Conservation (phyloP, 2,797 vertebrate genomes). For the Centroberyx gerrardi region DNA sequence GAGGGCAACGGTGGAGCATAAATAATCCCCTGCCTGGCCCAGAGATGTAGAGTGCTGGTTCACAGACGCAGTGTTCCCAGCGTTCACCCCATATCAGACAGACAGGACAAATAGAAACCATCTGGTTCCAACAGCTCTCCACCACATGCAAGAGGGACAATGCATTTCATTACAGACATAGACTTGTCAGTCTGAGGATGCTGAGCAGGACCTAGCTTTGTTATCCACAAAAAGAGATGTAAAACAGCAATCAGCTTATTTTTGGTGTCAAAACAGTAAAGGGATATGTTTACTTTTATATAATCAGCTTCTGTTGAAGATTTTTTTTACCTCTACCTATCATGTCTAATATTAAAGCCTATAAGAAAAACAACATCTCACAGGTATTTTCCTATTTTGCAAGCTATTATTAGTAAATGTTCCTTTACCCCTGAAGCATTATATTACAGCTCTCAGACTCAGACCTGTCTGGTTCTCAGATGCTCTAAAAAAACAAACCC, state of each 20-base stretch:
- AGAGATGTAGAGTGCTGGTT: constrained; percentile 65
- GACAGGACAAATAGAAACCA: constrained; percentile 92
- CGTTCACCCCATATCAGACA: constrained; percentile 88
- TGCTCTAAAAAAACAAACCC: constrained; percentile 21
- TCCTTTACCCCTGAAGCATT: constrained; percentile 10
- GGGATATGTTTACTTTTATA: constrained; percentile 25
- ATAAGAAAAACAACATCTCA: neutral
- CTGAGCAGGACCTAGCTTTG: constrained; percentile 27
- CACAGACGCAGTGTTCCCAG: constrained; percentile 85
- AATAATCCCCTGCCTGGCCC: constrained; percentile 81
- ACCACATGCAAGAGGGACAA: constrained; percentile 81
- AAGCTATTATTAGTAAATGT: constrained; percentile 18
- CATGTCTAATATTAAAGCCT: constrained; percentile 1
- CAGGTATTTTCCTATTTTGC: constrained; percentile 12
- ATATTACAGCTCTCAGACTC: constrained; percentile 15
- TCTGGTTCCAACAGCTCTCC: constrained; percentile 87
- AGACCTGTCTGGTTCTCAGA: constrained; percentile 10
- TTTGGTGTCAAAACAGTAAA: constrained; percentile 37
- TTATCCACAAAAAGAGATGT: constrained; percentile 44
- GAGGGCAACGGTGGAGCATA: constrained; percentile 76
- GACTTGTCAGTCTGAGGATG: constrained; percentile 40
- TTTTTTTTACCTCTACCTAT: neutral
- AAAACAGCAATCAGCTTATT: constrained; percentile 40
- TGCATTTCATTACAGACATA: constrained; percentile 86
- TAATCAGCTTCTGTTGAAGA: constrained; percentile 15